Conservation (phyloP, 92 coral and sea anemone species). For the Diadumene lineata region DNA sequence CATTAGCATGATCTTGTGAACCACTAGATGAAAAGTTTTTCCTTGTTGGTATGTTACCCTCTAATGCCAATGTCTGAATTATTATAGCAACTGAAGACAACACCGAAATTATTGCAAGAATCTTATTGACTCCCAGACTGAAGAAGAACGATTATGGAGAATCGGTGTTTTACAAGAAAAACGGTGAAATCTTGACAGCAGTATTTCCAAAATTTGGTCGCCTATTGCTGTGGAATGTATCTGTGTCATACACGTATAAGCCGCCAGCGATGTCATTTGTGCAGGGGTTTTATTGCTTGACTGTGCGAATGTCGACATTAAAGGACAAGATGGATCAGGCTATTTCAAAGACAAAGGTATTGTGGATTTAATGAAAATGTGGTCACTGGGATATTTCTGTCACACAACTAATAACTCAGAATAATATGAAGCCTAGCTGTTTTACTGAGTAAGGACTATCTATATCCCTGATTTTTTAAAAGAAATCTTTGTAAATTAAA, state of each 20-base stretch:
- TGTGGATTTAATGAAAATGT: too few species aligned
- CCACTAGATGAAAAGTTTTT: too few species aligned
- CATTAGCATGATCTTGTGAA: too few species aligned
- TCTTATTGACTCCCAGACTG: conserved; percentile 69
- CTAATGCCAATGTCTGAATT: too few species aligned
- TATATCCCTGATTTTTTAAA: too few species aligned
- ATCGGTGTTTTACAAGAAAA: conserved; percentile 66
- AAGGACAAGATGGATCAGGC: conserved; percentile 61
- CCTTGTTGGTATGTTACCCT: too few species aligned
- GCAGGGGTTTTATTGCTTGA: conserved; percentile 74
- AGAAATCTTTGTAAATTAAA: too few species aligned
- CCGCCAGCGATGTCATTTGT: conserved; percentile 90
- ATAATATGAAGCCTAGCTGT: too few species aligned
- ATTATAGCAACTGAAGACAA: conserved; percentile 29
- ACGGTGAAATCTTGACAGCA: conserved; percentile 78
- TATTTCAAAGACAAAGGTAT: conserved; percentile 54
- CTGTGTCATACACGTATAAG: conserved; percentile 69
- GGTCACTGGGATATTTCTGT: too few species aligned
- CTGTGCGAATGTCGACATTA: conserved; percentile 65
- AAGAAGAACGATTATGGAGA: conserved; percentile 96
- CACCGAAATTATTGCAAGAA: conserved; percentile 61
- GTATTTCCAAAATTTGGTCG: conserved; percentile 80
- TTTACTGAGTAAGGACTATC: too few species aligned
- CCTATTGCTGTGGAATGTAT: conserved; percentile 75
- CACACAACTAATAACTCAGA: too few species aligned